A percentile compares a stretch with the other conserved stretches of the same genome.
Evolutionary conservation across 2,888 invertebrate species (phyloP).

Genomic region (Ornithoptera alexandrae): DNA sequence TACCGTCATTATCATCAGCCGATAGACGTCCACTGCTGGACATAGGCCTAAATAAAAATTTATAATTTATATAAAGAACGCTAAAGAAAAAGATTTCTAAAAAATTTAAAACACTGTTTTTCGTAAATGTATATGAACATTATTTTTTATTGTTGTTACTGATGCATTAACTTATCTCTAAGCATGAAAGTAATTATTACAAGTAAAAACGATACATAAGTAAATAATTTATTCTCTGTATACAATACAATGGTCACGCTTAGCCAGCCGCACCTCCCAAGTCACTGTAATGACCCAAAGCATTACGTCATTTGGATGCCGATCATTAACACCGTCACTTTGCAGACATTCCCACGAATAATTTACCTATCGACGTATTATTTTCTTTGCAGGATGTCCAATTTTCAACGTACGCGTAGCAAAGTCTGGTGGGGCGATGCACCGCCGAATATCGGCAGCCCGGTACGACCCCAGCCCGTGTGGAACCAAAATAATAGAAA

Average conservation of each 20-base stretch:
- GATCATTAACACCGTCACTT: constrained; percentile 64
- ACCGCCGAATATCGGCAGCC: constrained; percentile 67
- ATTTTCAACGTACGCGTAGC: constrained; percentile 83
- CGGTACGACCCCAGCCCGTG: constrained; percentile 58
- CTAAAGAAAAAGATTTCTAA: no score
- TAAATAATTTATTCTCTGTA: constrained; percentile 54
- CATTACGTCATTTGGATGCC: constrained; percentile 66
- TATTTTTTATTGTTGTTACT: neutral
- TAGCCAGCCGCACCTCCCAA: constrained; percentile 54
- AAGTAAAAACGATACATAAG: neutral
- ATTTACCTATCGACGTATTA: constrained; percentile 52
- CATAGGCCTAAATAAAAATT: no score
- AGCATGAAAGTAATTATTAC: neutral
- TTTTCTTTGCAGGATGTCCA: constrained; percentile 80
- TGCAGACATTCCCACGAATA: constrained; percentile 63
- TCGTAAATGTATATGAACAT: neutral
- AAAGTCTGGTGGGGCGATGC: constrained; percentile 85
- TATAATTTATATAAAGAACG: no score
- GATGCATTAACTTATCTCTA: constrained; percentile 14
- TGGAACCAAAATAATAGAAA: constrained; percentile 57
- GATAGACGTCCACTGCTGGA: no score
- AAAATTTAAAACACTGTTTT: neutral
- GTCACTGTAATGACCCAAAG: constrained; percentile 61
- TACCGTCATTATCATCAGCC: no score
- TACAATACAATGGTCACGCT: constrained; percentile 59